Percentiles rank a stretch among this genome's conserved stretches.
phyloP scores from a whole-genome alignment of 2,797 vertebrate genomes.

The Echeneis naucrates region DNA sequence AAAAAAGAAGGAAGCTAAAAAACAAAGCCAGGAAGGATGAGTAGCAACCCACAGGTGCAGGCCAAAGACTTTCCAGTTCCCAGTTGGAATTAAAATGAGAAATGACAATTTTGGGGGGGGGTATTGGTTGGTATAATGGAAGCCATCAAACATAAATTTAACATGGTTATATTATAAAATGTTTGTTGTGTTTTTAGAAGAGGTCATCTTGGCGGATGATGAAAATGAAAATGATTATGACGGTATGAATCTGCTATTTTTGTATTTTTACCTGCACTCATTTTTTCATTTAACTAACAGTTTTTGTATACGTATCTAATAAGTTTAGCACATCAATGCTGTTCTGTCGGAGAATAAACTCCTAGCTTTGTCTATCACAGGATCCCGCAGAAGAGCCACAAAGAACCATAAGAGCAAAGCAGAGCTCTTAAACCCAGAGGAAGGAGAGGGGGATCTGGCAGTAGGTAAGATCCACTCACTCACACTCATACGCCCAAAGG shows the following conservation, averaged over 20 bases:
- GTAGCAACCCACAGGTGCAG: constrained; percentile 48
- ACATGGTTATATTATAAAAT: not conserved
- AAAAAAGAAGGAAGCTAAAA: constrained; percentile 54
- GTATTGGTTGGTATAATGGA: not conserved
- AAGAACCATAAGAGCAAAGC: constrained; percentile 92
- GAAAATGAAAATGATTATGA: constrained; percentile 89
- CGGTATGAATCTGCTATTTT: constrained; percentile 56
- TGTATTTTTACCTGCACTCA: not conserved
- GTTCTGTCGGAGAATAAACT: not conserved
- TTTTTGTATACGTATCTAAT: not conserved
- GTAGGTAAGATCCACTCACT: constrained; percentile 83
- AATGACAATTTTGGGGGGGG: constrained; percentile 17
- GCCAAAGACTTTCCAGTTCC: constrained; percentile 5
- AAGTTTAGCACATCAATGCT: not conserved
- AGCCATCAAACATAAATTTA: constrained; percentile 17
- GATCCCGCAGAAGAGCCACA: constrained; percentile 92
- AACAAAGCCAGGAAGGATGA: constrained; percentile 31
- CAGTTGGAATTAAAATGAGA: constrained; percentile 36
- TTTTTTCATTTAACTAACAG: too few species aligned
- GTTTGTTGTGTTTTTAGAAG: constrained; percentile 83
- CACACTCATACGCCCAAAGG: constrained; percentile 33
- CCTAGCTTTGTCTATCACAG: constrained; percentile 62
- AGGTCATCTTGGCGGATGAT: constrained; percentile 95
- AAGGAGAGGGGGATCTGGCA: constrained; percentile 90
- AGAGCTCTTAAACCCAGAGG: constrained; percentile 92